Conservation (phyloP, 2,888 invertebrate genomes). For the Mycalesis mineus region DNA sequence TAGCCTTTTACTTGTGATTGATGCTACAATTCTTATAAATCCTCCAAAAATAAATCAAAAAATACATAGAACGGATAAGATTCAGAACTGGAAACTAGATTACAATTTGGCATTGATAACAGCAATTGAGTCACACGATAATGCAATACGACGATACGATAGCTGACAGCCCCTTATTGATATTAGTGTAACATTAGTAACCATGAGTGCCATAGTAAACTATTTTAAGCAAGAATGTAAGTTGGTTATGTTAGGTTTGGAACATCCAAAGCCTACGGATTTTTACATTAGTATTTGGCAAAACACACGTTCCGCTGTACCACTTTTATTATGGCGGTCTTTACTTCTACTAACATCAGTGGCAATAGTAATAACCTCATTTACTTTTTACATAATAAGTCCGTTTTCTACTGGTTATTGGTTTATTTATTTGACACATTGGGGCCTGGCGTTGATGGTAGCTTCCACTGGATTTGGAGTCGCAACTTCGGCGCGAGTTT, state of each 20-base stretch:
- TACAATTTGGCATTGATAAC: constrained; percentile 32
- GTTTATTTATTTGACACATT: constrained; percentile 77
- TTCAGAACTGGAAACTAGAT: constrained; percentile 17
- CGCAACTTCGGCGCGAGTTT: constrained; percentile 57
- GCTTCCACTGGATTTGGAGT: constrained; percentile 54
- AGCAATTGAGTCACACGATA: constrained; percentile 37
- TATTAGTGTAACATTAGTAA: constrained; percentile 14
- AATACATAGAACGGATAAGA: constrained; percentile 15
- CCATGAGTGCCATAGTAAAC: constrained; percentile 55
- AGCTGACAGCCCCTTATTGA: constrained; percentile 27
- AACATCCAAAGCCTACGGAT: constrained; percentile 55
- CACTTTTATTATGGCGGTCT: constrained; percentile 57
- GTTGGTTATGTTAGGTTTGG: constrained; percentile 50
- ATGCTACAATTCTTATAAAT: background rate
- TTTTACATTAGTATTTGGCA: constrained; percentile 70
- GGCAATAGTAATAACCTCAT: constrained; percentile 53
- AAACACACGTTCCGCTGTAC: constrained; percentile 55
- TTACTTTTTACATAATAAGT: constrained; percentile 46
- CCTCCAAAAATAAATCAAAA: constrained; percentile 13
- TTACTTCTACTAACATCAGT: constrained; percentile 55
- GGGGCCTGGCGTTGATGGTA: constrained; percentile 63
- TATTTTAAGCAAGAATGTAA: constrained; percentile 59
- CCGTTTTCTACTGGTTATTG: constrained; percentile 49
- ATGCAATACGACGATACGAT: constrained; percentile 32
- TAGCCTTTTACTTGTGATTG: background rate